Evolutionary conservation across 2,113 vertebrate species (phyloP), one percentile per base, ranked within the genome.

Genomic region (Origma solitaria): DNA sequence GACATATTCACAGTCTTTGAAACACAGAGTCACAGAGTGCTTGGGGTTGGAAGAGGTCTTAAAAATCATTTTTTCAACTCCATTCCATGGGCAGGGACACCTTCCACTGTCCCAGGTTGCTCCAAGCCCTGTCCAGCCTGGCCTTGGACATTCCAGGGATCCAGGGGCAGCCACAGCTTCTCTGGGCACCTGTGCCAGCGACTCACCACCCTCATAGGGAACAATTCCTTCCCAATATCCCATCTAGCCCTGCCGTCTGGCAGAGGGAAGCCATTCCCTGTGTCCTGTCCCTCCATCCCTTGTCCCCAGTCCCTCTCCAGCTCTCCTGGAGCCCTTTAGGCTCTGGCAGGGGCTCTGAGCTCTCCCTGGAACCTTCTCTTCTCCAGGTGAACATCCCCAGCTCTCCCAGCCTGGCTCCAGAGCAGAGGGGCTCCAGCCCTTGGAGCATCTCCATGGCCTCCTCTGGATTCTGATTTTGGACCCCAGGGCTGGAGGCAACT

Each of bases 391-490:
- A 0, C 51, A 8, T 9, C 5, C 31, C 50, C 72, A 78, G 33
- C 54, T 61, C 23, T 79, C 65, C 65, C 77, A 82, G 53, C 45
- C 45, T 75, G n/a, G 13, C 16, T 9, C 58, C 31, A 88, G 56
- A 40, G 47, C 56, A 62, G 66, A 71, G 58, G 42, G 11, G 11
- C 18, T 72, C 33, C 78, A 82, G 10, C 23, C 23, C 53, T 25
- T 0, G 9, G 60, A 75, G 1, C n/a, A 45, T 0, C 38, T 18
- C 38, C 0, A 0, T 6, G 19, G 11, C 1, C 1, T 82, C 45
- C 60, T 53, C 77, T 68, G 77, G 61, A 1, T 24, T 0, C 27
- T 75, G 24, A 3, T 66, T 13, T 3, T 45, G 38, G 13, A 6
- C 0, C 11, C 42, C 35, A 57, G 14, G 4, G 5, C 23, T 53